Percentiles rank a stretch among this genome's conserved stretches.
phyloP scores from a whole-genome alignment of 2,797 vertebrate genomes.

The Poecilia gillii region DNA sequence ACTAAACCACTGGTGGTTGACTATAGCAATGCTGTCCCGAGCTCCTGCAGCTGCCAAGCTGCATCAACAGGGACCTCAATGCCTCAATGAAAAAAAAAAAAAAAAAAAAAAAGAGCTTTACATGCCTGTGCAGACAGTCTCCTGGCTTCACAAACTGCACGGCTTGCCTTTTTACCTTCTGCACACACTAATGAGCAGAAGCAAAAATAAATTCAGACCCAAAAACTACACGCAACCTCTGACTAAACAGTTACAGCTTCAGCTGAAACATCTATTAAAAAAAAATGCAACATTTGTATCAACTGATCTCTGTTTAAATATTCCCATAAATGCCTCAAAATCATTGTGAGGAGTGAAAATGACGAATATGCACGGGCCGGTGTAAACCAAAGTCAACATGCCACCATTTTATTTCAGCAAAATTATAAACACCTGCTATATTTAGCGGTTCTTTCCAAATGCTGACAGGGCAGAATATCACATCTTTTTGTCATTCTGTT shows the following conservation, averaged over 20 bases:
- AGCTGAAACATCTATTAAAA: background rate
- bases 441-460: background rate
- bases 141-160: background rate
- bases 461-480: background rate
- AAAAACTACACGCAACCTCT: background rate
- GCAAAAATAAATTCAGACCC: background rate
- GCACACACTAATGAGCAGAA: background rate
- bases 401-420: background rate
- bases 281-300: background rate
- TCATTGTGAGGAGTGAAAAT: background rate
- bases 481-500: background rate
- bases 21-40: constrained; percentile 13
- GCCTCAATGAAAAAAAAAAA: background rate
- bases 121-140: background rate
- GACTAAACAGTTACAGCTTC: background rate
- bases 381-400: background rate
- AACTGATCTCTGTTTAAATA: background rate
- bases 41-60: constrained; percentile 20
- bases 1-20: constrained; percentile 17
- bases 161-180: background rate
- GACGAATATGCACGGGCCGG: background rate
- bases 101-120: background rate
- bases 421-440: background rate
- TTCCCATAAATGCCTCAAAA: background rate
- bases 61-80: constrained; percentile 20